Percentiles rank a stretch among this genome's conserved stretches.
Evolutionary conservation across 2,797 vertebrate genomes (phyloP).

Genomic region (Muscicapa comitata): DNA sequence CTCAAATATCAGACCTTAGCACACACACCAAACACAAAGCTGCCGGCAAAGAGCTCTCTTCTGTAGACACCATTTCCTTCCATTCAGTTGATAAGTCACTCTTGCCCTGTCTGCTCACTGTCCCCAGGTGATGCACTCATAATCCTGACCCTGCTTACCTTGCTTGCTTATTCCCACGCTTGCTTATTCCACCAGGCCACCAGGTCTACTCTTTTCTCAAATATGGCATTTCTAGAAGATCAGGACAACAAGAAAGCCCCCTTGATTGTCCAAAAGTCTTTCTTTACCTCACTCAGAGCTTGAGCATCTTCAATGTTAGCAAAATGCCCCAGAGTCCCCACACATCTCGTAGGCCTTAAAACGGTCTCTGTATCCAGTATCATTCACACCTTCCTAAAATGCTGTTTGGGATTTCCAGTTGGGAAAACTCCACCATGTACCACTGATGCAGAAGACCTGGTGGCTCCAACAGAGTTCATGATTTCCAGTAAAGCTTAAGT

Average conservation of each 20-base stretch:
- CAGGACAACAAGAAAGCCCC: neutral
- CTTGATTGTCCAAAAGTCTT: neutral
- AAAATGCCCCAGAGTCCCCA: neutral
- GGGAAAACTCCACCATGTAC: neutral
- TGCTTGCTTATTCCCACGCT: neutral
- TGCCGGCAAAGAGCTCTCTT: neutral
- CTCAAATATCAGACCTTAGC: neutral
- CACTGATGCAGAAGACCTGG: neutral
- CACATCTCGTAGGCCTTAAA: accelerated
- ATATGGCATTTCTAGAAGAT: neutral
- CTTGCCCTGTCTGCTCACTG: neutral
- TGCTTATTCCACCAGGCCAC: neutral
- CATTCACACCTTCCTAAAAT: neutral
- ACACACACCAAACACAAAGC: neutral
- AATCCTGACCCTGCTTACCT: neutral
- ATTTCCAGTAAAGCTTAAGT: neutral
- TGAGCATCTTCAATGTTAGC: neutral
- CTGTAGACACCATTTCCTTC: neutral
- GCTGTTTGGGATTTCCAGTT: neutral
- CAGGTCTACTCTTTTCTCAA: neutral
- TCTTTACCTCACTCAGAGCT: neutral
- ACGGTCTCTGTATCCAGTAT: neutral
- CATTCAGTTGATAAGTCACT: neutral
- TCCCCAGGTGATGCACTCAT: neutral
- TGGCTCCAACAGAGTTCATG: neutral